Conservation (phyloP, 2,888 invertebrate species). For the Rotaria sp. region DNA sequence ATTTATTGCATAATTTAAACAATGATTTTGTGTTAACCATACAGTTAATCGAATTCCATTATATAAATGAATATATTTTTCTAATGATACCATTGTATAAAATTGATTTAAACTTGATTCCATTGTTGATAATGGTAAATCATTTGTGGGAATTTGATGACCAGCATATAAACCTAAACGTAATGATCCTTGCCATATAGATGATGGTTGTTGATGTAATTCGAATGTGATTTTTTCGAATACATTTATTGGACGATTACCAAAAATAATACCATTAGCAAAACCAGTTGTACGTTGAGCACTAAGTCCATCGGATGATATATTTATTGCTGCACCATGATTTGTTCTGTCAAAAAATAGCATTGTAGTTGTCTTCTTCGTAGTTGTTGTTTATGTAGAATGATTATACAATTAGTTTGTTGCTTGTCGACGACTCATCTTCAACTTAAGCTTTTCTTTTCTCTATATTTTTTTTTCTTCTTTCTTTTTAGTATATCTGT, state of each 20-base stretch:
- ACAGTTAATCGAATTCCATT: slow-evolving; percentile 30
- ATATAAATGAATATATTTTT: slow-evolving; percentile 29
- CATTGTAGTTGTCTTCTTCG: neutral
- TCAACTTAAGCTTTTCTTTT: neutral
- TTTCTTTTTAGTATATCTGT: neutral
- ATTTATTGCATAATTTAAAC: slow-evolving; percentile 36
- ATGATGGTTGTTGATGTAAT: neutral
- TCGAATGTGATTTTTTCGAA: slow-evolving; percentile 11
- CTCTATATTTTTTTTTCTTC: neutral
- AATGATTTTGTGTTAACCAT: slow-evolving; percentile 30
- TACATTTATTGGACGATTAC: neutral
- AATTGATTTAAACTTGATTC: neutral
- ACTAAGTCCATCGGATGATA: neutral
- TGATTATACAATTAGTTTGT: neutral
- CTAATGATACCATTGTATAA: neutral
- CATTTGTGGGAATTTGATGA: neutral
- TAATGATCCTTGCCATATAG: neutral
- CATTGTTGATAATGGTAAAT: neutral
- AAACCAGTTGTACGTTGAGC: neutral
- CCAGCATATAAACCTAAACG: neutral
- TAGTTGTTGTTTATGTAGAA: neutral
- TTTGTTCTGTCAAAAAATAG: neutral
- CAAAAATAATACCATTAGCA: neutral
- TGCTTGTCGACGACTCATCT: neutral
- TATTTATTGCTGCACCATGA: neutral